Evolutionary conservation across 2,888 invertebrate genomes (phyloP).

Genomic region (Orchesella flavescens): DNA sequence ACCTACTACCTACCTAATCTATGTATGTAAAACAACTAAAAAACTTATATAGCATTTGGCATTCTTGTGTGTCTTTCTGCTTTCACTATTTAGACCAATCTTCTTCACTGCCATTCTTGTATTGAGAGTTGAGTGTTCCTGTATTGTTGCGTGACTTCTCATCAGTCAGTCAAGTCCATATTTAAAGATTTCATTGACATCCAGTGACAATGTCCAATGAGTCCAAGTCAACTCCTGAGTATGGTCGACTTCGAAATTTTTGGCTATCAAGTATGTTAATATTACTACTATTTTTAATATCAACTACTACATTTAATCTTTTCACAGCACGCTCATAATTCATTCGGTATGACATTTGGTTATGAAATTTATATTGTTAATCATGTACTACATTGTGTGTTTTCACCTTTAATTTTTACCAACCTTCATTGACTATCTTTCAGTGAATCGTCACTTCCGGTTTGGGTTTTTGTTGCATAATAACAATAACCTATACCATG

Average conservation of each 20-base stretch:
- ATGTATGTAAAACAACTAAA: too few species aligned
- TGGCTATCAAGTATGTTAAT: constrained; percentile 71
- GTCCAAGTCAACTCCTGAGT: constrained; percentile 69
- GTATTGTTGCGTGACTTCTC: constrained; percentile 26
- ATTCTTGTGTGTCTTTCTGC: constrained; percentile 30
- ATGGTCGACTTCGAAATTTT: constrained; percentile 71
- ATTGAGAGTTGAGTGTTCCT: constrained; percentile 5
- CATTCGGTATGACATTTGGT: too few species aligned
- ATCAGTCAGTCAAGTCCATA: neutral
- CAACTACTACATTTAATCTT: too few species aligned
- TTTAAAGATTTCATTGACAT: constrained; percentile 9
- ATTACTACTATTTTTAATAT: neutral
- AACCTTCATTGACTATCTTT: too few species aligned
- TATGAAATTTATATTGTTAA: neutral
- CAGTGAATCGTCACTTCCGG: too few species aligned
- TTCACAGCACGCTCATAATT: too few species aligned
- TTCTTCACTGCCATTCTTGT: constrained; percentile 35
- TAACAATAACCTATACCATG: too few species aligned
- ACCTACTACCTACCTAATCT: too few species aligned
- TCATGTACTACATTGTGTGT: constrained; percentile 11
- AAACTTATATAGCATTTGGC: neutral
- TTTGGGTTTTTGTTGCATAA: too few species aligned
- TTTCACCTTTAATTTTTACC: neutral
- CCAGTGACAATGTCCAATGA: constrained; percentile 63
- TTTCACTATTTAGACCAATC: constrained; percentile 49